Evolutionary conservation across 2,888 invertebrate genomes (phyloP).

Genomic region (Balanococcus diminutus): DNA sequence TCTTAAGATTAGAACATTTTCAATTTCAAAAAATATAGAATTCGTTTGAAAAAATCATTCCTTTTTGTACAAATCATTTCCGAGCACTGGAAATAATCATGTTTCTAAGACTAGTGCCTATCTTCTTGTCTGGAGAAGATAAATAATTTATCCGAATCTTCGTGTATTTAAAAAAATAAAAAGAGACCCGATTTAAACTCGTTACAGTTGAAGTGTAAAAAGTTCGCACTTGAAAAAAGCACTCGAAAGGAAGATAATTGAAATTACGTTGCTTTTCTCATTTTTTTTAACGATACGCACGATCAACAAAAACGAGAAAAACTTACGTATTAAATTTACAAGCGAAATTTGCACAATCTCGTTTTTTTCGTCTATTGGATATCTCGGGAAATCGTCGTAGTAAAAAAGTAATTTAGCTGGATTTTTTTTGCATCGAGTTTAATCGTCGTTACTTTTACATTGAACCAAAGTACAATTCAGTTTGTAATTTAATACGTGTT

Average conservation of each 20-base stretch:
- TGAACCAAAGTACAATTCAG: neutral
- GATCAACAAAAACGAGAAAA: neutral
- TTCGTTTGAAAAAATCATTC: too few species aligned
- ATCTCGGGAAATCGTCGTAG: neutral
- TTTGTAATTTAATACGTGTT: neutral
- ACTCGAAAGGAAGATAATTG: neutral
- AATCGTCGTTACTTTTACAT: neutral
- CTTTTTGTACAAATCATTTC: too few species aligned
- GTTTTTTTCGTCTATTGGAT: neutral
- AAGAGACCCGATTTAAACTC: neutral
- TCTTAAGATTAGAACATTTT: too few species aligned
- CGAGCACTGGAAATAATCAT: too few species aligned
- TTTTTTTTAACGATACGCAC: neutral
- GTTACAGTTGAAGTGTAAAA: neutral
- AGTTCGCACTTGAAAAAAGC: neutral
- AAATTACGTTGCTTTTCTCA: neutral
- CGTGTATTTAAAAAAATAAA: neutral
- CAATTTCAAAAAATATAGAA: too few species aligned
- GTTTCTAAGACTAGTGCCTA: too few species aligned
- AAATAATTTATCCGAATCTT: neutral
- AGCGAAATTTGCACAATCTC: neutral
- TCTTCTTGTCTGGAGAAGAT: neutral
- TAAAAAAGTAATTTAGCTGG: neutral
- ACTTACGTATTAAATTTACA: neutral
- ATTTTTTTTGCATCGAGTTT: neutral